A percentile compares a stretch with the other conserved stretches of the same genome.
These are phyloP conservation scores for Channallabes apus DNA, from an alignment of 2,797 vertebrate genomes.

Conservation along the genomic window DNA sequence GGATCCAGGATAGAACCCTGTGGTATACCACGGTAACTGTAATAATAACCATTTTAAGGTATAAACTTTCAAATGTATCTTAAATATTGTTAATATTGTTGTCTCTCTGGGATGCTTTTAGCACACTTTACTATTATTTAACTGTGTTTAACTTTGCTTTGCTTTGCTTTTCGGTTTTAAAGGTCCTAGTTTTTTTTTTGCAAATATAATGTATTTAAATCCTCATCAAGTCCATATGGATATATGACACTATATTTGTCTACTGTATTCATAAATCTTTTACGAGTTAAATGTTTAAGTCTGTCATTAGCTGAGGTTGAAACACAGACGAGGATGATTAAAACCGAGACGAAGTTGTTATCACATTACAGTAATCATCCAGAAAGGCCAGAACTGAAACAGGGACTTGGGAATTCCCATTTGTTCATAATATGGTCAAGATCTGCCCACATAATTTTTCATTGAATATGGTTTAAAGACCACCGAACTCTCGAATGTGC, in stretches of 20 bases:
- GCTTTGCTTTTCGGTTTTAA: too few species aligned
- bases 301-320: neutral
- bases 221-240: neutral
- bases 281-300: neutral
- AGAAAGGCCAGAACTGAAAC: neutral
- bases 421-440: neutral
- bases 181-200: too few species aligned
- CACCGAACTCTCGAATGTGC: neutral
- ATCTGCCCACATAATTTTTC: neutral
- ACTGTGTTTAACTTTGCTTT: too few species aligned
- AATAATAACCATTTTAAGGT: neutral
- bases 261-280: neutral
- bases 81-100: too few species aligned
- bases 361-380: neutral
- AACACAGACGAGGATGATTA: neutral
- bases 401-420: neutral
- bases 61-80: neutral
- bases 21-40: constrained; percentile 5
- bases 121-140: neutral
- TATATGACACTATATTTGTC: neutral
- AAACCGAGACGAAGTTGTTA: neutral
- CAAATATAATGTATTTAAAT: neutral
- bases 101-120: neutral
- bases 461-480: neutral
- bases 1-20: neutral